Percentiles rank a stretch among this genome's conserved stretches.
Evolutionary conservation across 2,888 invertebrate genomes (phyloP).

Genomic region (Harpalus rubripes): DNA sequence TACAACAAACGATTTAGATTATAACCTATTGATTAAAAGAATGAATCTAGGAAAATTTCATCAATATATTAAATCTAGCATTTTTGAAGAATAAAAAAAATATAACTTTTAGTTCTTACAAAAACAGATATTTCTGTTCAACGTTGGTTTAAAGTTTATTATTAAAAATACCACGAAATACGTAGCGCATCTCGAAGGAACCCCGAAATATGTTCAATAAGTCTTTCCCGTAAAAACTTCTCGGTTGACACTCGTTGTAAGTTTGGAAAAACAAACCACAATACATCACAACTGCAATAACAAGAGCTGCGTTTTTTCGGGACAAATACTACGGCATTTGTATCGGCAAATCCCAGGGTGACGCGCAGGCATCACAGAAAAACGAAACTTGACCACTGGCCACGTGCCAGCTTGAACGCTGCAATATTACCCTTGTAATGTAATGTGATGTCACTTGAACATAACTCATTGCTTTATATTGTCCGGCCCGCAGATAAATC

Average conservation of each 20-base stretch:
- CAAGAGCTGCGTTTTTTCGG: constrained; percentile 47
- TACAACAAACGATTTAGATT: too few relatives aligned
- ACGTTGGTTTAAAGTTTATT: too few relatives aligned
- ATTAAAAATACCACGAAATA: background rate
- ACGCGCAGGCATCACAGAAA: constrained; percentile 40
- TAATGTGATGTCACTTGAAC: constrained; percentile 65
- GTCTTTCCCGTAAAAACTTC: background rate
- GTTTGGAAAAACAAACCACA: constrained; percentile 53
- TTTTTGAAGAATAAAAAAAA: too few relatives aligned
- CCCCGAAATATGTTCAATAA: constrained; percentile 9
- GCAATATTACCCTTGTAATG: constrained; percentile 65
- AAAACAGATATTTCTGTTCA: too few relatives aligned
- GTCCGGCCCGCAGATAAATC: constrained; percentile 62
- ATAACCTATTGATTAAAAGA: too few relatives aligned
- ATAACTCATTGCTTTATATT: constrained; percentile 67
- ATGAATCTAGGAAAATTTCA: too few relatives aligned
- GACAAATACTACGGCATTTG: constrained; percentile 43
- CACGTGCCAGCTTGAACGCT: constrained; percentile 41
- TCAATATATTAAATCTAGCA: too few relatives aligned
- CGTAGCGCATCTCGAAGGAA: background rate
- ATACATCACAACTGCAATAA: constrained; percentile 64
- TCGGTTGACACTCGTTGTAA: constrained; percentile 45
- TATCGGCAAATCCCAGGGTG: constrained; percentile 46
- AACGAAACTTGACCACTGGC: constrained; percentile 52
- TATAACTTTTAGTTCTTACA: too few relatives aligned